Evolutionary conservation across 2,888 invertebrate species (phyloP).

Genomic region (Anagyrus pseudococci): DNA sequence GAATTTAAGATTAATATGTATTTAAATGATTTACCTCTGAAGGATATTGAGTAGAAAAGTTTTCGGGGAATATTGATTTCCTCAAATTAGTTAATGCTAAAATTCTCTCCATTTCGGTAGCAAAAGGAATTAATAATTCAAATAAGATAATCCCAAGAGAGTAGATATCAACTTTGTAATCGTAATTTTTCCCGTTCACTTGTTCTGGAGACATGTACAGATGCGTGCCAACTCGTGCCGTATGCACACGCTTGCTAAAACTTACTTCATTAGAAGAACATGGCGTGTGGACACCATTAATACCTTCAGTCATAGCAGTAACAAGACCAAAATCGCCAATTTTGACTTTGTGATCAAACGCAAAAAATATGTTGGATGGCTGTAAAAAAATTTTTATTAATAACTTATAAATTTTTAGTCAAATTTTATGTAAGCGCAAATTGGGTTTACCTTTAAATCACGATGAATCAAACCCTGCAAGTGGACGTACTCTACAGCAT

Average conservation of each 20-base stretch:
- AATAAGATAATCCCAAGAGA: slow-evolving; percentile 93
- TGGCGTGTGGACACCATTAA: slow-evolving; percentile 51
- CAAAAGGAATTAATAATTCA: slow-evolving; percentile 89
- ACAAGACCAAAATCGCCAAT: slow-evolving; percentile 99
- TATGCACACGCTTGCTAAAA: slow-evolving; percentile 58
- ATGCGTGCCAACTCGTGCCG: slow-evolving; percentile 81
- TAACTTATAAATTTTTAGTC: neutral
- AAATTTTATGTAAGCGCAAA: slow-evolving; percentile 8
- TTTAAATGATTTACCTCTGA: slow-evolving; percentile 72
- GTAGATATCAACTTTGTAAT: slow-evolving; percentile 94
- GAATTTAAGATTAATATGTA: slow-evolving; percentile 4
- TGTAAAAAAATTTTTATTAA: slow-evolving; percentile 49
- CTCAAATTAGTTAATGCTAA: slow-evolving; percentile 72
- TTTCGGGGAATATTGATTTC: slow-evolving; percentile 71
- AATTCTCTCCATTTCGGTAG: slow-evolving; percentile 89
- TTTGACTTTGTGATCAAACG: slow-evolving; percentile 87
- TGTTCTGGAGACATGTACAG: slow-evolving; percentile 99
- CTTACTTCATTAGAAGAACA: slow-evolving; percentile 48
- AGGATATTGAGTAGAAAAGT: slow-evolving; percentile 71
- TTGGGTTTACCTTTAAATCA: slow-evolving; percentile 84
- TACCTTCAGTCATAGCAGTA: slow-evolving; percentile 78
- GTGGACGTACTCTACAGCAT: slow-evolving; percentile 96
- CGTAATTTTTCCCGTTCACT: slow-evolving; percentile 75
- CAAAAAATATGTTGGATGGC: slow-evolving; percentile 94
- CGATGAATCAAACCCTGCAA: slow-evolving; percentile 91